Percentiles rank a stretch among this genome's conserved stretches.
Evolutionary conservation across 2,888 invertebrate genomes (phyloP).

Genomic region (Iphiclides podalirius): DNA sequence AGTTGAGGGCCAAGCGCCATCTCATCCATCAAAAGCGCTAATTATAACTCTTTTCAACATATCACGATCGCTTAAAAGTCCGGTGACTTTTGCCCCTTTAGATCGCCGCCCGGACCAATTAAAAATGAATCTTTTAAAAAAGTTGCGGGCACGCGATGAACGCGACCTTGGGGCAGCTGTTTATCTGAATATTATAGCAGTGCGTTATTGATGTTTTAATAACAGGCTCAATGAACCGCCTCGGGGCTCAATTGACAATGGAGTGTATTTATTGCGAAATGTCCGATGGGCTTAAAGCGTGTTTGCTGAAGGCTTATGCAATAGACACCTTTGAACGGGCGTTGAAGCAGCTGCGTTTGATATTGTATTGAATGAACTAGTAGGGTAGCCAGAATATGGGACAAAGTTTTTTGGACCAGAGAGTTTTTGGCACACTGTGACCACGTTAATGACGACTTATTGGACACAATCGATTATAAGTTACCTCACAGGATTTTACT

Average conservation of each 20-base stretch:
- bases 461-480: no score
- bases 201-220: slow-evolving; percentile 37
- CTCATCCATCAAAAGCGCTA: slow-evolving; percentile 37
- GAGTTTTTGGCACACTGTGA: no score
- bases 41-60: slow-evolving; percentile 37
- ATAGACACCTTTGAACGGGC: slow-evolving; percentile 1
- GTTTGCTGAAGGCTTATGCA: slow-evolving; percentile 8
- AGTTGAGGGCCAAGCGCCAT: slow-evolving; percentile 39
- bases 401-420: no score
- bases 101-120: slow-evolving; percentile 36
- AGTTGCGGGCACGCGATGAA: slow-evolving; percentile 36
- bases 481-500: no score
- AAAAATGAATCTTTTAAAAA: slow-evolving; percentile 32
- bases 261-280: slow-evolving; percentile 30
- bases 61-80: slow-evolving; percentile 37
- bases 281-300: slow-evolving; percentile 5
- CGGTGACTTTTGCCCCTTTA: slow-evolving; percentile 27
- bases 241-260: slow-evolving; percentile 44
- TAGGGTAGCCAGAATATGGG: not conserved
- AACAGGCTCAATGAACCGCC: slow-evolving; percentile 34
- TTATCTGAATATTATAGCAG: slow-evolving; percentile 40
- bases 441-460: no score
- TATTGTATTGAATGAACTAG: not conserved
- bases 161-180: slow-evolving; percentile 42
- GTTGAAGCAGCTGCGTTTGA: not conserved